Evolutionary conservation across 2,888 invertebrate genomes (phyloP).

Genomic region (Ormyrus nitidulus): DNA sequence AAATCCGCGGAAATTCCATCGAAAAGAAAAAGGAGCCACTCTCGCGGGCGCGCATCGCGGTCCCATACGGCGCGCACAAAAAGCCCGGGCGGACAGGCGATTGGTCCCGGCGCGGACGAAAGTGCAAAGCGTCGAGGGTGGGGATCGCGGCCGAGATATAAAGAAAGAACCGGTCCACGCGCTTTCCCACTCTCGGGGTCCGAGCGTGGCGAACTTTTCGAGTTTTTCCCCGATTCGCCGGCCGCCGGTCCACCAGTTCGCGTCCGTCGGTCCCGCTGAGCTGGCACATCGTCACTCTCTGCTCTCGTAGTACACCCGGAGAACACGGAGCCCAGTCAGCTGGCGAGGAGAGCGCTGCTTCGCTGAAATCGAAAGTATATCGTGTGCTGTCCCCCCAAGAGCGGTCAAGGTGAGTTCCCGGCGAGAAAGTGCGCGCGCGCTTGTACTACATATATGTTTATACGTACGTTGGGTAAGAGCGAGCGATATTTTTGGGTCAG

Average conservation of each 20-base stretch:
- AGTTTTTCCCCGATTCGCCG: conserved; percentile 58
- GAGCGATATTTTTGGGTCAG: conserved; percentile 27
- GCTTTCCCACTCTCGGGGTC: conserved; percentile 44
- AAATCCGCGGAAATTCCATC: too few species aligned
- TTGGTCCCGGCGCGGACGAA: too few species aligned
- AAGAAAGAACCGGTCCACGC: conserved; percentile 70
- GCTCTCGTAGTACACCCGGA: too few species aligned
- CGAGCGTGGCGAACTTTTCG: conserved; percentile 4
- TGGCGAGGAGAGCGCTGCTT: not conserved
- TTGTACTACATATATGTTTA: too few species aligned
- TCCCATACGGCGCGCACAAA: too few species aligned
- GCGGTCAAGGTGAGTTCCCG: conserved; percentile 40
- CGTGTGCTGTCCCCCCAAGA: not conserved
- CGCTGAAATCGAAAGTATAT: not conserved
- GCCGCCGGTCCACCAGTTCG: conserved; percentile 59
- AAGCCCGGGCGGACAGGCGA: too few species aligned
- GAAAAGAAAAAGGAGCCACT: too few species aligned
- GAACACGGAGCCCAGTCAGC: too few species aligned
- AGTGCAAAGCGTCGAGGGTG: not conserved
- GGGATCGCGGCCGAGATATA: conserved; percentile 60
- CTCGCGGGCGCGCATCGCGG: too few species aligned
- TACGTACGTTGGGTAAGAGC: not conserved
- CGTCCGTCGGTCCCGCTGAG: conserved; percentile 47
- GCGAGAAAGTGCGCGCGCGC: not conserved
- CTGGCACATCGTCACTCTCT: not conserved